Base-by-base conservation (phyloP, 2,113 vertebrate genomes). In the Herpailurus yagouaroundi region DNA sequence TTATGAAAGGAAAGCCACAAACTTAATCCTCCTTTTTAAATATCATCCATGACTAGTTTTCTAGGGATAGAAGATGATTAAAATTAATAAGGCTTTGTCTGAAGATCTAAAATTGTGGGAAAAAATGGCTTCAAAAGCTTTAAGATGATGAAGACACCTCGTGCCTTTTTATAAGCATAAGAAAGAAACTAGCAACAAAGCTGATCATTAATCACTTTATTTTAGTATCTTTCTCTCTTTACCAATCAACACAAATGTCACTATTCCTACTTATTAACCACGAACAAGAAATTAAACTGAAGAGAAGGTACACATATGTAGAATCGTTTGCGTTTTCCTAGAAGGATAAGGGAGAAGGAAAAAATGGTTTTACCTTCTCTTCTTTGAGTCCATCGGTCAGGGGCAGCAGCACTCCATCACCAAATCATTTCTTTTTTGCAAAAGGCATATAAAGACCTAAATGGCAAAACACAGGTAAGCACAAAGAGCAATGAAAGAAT, bases 301-400 rank as follows among this genome's bases (percentile, higher is more conserved):
- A 92, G 38, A 89, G 50, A 97, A 86, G 36, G 52, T 57, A 74
- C 2, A 38, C 19, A 23, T 19, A 55, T 23, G 11, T 68, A 52
- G 60, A 91, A 19, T 5, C 74, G 45, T 76, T 16, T 94, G 31
- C 79, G 27, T 86, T 90, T 93, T 93, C 48, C 77, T 86, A 94
- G 29, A 80, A 81, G 14, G 38, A 52, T 0, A 89, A 33, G 36
- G 7, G 10, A 95, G 25, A 60, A 82, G 18, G 25, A 88, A 76
- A 33, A 92, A 74, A 97, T 48, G 29, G 68, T 94, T 98, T 98
- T 98, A 99, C 99, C 99, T 99, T 99, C 94, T 98, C 98, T 98
- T 98, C 98, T 99, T 98, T 97, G 98, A 98, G 98, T 99, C 99
- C 99, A 99, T 99, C 98, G 95, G 99, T 99, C 98, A 99, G 97